Evolutionary conservation across 2,888 invertebrate genomes (phyloP).

Genomic region (Synanthedon andrenaeformis): DNA sequence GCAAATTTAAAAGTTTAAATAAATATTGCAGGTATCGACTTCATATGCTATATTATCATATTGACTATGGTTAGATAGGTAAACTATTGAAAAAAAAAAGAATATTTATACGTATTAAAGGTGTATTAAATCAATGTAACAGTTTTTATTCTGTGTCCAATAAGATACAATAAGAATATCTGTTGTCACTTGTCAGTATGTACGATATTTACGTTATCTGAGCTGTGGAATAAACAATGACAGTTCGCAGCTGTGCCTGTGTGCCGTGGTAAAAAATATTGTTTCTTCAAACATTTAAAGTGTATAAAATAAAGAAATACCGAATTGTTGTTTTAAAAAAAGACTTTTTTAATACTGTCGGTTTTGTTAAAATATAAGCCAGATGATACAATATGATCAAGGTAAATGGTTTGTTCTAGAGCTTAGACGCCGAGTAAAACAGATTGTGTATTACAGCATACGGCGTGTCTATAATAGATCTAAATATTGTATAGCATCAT

Average conservation of each 20-base stretch:
- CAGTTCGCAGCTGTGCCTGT: conserved; percentile 60
- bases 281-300: conserved; percentile 40
- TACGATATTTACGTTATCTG: too few species aligned
- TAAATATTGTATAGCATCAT: not conserved
- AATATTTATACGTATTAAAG: too few species aligned
- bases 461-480: not conserved
- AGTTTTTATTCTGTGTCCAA: too few species aligned
- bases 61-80: too few species aligned
- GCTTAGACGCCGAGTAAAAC: not conserved
- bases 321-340: not conserved
- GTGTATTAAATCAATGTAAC: too few species aligned
- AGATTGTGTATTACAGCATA: not conserved
- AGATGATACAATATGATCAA: conserved; percentile 28
- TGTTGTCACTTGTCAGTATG: too few species aligned
- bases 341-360: not conserved
- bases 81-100: too few species aligned
- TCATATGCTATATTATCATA: too few species aligned
- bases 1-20: too few species aligned
- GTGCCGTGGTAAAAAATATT: conserved; percentile 10
- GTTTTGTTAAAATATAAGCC: not conserved
- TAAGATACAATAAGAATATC: too few species aligned
- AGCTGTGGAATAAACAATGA: conserved; percentile 17
- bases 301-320: conserved; percentile 9
- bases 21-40: too few species aligned
- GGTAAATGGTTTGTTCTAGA: conserved; percentile 25